Conservation (phyloP, 2,797 vertebrate species). For the Cyclura pinguis region DNA sequence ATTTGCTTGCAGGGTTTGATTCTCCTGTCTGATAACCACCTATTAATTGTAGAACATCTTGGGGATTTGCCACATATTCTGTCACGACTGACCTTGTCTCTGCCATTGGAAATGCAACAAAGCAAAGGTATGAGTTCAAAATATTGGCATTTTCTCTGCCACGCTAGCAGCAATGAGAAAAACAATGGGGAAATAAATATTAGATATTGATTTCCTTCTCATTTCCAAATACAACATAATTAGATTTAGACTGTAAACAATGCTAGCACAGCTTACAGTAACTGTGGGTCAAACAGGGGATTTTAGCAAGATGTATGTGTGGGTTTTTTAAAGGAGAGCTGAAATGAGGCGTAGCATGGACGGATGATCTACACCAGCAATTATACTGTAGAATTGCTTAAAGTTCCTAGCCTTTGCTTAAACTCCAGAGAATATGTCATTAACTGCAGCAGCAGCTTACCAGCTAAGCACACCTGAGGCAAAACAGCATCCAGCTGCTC, state of each 20-base stretch:
- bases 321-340: conserved; percentile 67
- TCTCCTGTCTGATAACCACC: conserved; percentile 36
- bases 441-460: conserved; percentile 7
- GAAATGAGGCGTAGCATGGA: conserved; percentile 31
- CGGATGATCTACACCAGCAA: neutral
- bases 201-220: conserved; percentile 86
- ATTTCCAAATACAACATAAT: conserved; percentile 84
- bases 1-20: conserved; percentile 52
- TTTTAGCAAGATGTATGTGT: conserved; percentile 73
- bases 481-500: neutral
- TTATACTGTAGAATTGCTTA: conserved; percentile 4
- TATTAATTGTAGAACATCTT: conserved; percentile 66
- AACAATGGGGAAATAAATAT: conserved; percentile 87
- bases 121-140: conserved; percentile 81
- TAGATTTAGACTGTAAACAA: conserved; percentile 92
- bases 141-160: conserved; percentile 83
- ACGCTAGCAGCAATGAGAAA: conserved; percentile 78
- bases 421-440: neutral
- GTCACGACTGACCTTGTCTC: conserved; percentile 80
- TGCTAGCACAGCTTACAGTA: conserved; percentile 78
- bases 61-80: conserved; percentile 62
- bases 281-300: conserved; percentile 64
- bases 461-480: neutral
- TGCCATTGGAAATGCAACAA: conserved; percentile 78
- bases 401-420: neutral